Base-by-base conservation (phyloP, 2,113 vertebrate genomes). In the Ranitomeya imitator region DNA sequence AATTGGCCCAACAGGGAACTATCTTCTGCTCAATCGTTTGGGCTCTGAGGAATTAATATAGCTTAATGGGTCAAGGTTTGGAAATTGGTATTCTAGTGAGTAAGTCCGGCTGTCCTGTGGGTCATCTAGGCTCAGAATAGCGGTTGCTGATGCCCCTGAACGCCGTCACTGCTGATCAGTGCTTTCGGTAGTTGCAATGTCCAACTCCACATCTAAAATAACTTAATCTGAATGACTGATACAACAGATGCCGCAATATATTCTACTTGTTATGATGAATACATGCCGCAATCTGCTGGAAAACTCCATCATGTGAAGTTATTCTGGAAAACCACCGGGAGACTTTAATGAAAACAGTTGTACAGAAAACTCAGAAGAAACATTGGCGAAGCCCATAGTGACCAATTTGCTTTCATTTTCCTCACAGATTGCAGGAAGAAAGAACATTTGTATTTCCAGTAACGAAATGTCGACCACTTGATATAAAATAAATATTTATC, bases 321-420 rank as follows among this genome's bases (percentile, higher is more conserved):
- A 74, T 74, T 74, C 37, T 19, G 19, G 6, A 74, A 45, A 51
- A 18, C 37, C 71, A 19, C 31, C 19, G 71, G 26, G 71, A 74
- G 71, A 51, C 31, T 74, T 74, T 74, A 74, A 74, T 74, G 65
- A 74, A 45, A 74, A 74, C 71, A 45, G 31, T 18, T 74, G 37
- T 45, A 74, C 15, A 74, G 16, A 74, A 26, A 14, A 71, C 67
- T 31, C 12, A 26, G 23, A 6, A 74, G 71, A 45, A 74, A 74
- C 37, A 74, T 51, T 74, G 71, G 37, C 15, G 4, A 74, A 37
- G 16, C 71, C 71, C 71, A 45, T 18, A 45, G 71, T 14, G 71
- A 74, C 71, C 71, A 45, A 19, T 51, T 74, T 74, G 6, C 16
- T 74, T 18, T 74, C 31, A 74, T 74, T 18, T 74, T 15, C 16